Conservation (phyloP, 2,888 invertebrate genomes). For the Colletes collaris region DNA sequence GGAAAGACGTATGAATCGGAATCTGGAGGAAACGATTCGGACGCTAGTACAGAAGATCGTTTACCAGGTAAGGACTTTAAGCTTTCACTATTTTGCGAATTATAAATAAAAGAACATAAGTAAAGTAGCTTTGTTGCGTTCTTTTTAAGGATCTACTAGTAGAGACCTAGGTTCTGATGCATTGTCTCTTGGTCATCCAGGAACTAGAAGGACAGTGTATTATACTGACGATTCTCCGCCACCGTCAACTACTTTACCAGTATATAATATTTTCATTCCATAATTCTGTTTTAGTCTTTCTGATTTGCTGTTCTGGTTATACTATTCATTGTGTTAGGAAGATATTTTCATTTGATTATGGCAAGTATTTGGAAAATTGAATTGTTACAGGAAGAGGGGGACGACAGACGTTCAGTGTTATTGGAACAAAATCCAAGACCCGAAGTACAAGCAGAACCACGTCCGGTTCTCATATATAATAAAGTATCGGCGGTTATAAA, state of each 20-base stretch:
- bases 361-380: constrained; percentile 40
- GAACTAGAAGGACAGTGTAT: constrained; percentile 93
- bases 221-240: constrained; percentile 84
- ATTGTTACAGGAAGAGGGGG: constrained; percentile 69
- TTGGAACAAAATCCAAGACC: constrained; percentile 69
- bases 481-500: constrained; percentile 83
- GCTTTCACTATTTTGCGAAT: constrained; percentile 6
- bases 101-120: constrained; percentile 7
- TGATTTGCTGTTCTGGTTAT: no score
- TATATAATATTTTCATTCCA: constrained; percentile 47
- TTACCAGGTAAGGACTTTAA: constrained; percentile 64
- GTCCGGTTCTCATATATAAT: constrained; percentile 80
- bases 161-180: constrained; percentile 83
- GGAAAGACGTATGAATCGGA: constrained; percentile 83
- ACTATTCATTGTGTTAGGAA: no score
- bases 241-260: constrained; percentile 81
- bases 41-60: constrained; percentile 87
- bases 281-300: background rate
- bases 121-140: constrained; percentile 2
- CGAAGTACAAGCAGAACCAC: constrained; percentile 74
- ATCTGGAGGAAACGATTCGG: constrained; percentile 91
- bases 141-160: constrained; percentile 63
- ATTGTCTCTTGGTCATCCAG: constrained; percentile 90
- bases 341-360: no score
- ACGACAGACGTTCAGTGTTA: constrained; percentile 70